Base-by-base conservation (phyloP, 1,140 invertebrate genomes). In the Formica selysi region DNA sequence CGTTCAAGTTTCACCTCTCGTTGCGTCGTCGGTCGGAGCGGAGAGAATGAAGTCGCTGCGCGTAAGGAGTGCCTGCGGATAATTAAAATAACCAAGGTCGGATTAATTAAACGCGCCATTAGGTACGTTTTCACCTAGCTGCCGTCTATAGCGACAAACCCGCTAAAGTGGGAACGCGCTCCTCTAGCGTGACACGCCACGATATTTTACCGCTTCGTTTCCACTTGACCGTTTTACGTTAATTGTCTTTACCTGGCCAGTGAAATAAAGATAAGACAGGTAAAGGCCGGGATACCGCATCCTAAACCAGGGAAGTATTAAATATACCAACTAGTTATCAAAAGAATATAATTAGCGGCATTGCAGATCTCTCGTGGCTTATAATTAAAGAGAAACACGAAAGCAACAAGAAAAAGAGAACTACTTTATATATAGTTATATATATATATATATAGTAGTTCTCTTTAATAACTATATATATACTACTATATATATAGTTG, bases 31-130 rank as follows among this genome's bases (percentile, higher is more conserved):
- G 48, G 16, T 51, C 48, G 68, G 48, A 86, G 57, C 41, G n/a
- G 16, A 87, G 71, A 26, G 65, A 51, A 87, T 73, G 62, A 88
- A 87, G 76, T 83, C 44, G 29, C 59, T 71, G 32, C 38, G 65
- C 48, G 54, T 83, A 65, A 67, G 71, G 51, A 62, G 62, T 26
- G 64, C 59, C 79, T 22, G 3, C 36, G 22, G 71, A 84, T 87
- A 88, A 88, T 88, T 88, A 73, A 87, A 87, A 88, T 87, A 88
- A 88, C 57, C 73, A 70, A 83, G 71, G 57, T 73, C 38, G 87
- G 70, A 85, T 85, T 74, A 65, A 87, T 88, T 88, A 88, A 87
- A 87, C 62, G 61, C 54, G 38, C 62, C 76, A 73, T 76, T 83
- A 74, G 48, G 41, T 41, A 22, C 38, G 70, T 32, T 76, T 68